Conservation (phyloP, 2,888 invertebrate genomes). For the Pogonocherus hispidulus region DNA sequence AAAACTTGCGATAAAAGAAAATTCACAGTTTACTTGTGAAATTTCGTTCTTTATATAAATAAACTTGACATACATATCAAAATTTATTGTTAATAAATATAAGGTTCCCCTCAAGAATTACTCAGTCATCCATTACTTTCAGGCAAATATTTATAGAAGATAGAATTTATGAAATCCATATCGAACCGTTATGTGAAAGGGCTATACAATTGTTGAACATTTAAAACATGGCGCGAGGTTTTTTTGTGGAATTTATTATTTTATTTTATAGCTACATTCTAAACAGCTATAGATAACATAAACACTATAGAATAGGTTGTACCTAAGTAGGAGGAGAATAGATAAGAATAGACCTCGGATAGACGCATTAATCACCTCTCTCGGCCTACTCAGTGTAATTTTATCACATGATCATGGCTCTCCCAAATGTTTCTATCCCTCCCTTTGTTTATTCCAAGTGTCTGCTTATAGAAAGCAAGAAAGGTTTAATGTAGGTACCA, state of each 20-base stretch:
- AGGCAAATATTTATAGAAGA: constrained; percentile 23
- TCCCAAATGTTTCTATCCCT: not conserved
- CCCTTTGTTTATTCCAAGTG: not conserved
- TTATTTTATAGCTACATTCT: constrained; percentile 30
- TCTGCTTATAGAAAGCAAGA: too few relatives aligned
- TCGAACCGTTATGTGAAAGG: constrained; percentile 19
- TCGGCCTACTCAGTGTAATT: constrained; percentile 10
- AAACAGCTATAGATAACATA: constrained; percentile 24
- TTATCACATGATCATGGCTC: not conserved
- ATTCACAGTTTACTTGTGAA: constrained; percentile 54
- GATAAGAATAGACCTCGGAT: constrained; percentile 20
- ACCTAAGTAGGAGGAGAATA: constrained; percentile 24
- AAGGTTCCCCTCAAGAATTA: constrained; percentile 23
- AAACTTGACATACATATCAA: constrained; percentile 41
- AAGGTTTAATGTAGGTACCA: too few relatives aligned
- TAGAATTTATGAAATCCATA: constrained; percentile 27
- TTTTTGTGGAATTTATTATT: constrained; percentile 27
- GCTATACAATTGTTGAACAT: constrained; percentile 23
- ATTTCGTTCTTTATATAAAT: constrained; percentile 42
- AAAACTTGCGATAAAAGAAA: constrained; percentile 53
- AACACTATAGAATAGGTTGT: constrained; percentile 16
- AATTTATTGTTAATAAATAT: constrained; percentile 38
- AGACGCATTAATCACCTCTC: constrained; percentile 14
- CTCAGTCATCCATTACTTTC: constrained; percentile 19
- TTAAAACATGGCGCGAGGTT: constrained; percentile 9